These are phyloP conservation scores for Dexiosoma caninum DNA, from an alignment of 2,888 invertebrate species.

Conservation along the genomic window DNA sequence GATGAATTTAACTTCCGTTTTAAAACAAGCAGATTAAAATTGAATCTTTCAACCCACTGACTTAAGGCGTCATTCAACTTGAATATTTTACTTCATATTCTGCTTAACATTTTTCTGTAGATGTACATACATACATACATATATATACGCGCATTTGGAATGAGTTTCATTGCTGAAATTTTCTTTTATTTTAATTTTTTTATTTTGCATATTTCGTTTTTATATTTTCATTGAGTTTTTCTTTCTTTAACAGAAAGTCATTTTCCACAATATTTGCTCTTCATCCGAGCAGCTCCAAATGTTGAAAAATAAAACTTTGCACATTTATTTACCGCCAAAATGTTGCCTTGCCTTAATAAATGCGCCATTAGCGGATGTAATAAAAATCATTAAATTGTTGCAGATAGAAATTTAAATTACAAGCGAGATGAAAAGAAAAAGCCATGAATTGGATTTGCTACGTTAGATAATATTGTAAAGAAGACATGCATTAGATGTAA, in stretches of 20 bases:
- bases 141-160: neutral
- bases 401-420: slow-evolving; percentile 47
- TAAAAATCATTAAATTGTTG: slow-evolving; percentile 64
- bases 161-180: neutral
- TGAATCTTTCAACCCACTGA: slow-evolving; percentile 38
- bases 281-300: neutral
- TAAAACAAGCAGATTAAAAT: slow-evolving; percentile 36
- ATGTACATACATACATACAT: too few species aligned
- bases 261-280: slow-evolving; percentile 34
- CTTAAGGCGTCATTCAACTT: neutral
- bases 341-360: slow-evolving; percentile 63
- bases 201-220: too few species aligned
- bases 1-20: slow-evolving; percentile 12
- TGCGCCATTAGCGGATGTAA: slow-evolving; percentile 66
- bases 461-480: slow-evolving; percentile 39
- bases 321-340: slow-evolving; percentile 62
- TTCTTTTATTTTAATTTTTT: neutral
- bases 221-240: neutral
- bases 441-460: slow-evolving; percentile 6
- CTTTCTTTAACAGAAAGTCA: slow-evolving; percentile 14
- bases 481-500: slow-evolving; percentile 32
- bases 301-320: slow-evolving; percentile 44
- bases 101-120: neutral
- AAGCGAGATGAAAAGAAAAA: slow-evolving; percentile 6
- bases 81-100: neutral